Percentiles rank a stretch among this genome's conserved stretches.
phyloP scores from a whole-genome alignment of 2,113 vertebrate genomes.

The Neolamprologus variostigma region DNA sequence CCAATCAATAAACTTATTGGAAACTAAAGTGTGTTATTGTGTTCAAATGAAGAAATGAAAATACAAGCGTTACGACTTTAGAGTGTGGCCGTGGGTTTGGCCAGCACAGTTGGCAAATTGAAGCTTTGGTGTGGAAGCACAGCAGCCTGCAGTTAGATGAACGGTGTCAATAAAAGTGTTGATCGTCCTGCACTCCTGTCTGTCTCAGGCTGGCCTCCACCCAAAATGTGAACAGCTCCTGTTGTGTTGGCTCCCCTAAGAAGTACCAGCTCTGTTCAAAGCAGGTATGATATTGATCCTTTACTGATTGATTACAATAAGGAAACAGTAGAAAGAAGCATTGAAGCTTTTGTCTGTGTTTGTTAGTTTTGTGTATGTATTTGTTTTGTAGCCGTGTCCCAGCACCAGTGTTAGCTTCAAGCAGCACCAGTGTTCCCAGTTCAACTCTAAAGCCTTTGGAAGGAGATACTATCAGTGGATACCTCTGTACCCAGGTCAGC shows the following conservation, averaged over 20 bases:
- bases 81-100: not conserved
- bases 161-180: not conserved
- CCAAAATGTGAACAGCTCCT: constrained; percentile 73
- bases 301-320: not conserved
- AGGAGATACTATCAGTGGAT: constrained; percentile 79
- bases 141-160: not conserved
- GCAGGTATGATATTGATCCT: constrained; percentile 64
- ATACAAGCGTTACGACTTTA: not conserved
- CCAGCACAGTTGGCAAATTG: not conserved
- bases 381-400: constrained; percentile 71
- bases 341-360: not conserved
- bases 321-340: not conserved
- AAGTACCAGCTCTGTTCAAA: constrained; percentile 80
- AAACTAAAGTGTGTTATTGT: not conserved
- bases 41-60: not conserved
- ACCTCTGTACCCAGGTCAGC: constrained; percentile 81
- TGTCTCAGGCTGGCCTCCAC: constrained; percentile 69
- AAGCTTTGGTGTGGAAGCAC: not conserved
- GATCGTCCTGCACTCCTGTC: not conserved
- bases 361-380: not conserved
- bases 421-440: constrained; percentile 84
- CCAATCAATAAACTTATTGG: not conserved
- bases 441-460: constrained; percentile 83
- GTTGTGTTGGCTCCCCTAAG: constrained; percentile 75
- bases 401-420: constrained; percentile 79